Conservation (phyloP, 2,888 invertebrate genomes). For the Cephus runcator region DNA sequence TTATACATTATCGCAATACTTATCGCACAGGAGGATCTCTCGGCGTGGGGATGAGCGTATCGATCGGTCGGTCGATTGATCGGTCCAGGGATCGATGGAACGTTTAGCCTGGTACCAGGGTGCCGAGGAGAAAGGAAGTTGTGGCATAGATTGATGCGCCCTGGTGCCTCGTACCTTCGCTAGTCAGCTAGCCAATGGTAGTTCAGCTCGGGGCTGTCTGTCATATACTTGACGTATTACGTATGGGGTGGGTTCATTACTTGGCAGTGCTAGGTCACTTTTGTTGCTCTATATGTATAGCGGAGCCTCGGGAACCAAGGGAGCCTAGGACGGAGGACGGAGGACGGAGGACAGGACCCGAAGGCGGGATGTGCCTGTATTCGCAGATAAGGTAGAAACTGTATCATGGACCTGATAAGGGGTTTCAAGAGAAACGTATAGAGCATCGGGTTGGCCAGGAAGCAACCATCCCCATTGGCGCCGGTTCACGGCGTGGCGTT, state of each 20-base stretch:
- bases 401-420: slow-evolving; percentile 9
- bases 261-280: slow-evolving; percentile 31
- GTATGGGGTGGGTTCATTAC: slow-evolving; percentile 38
- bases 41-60: no score
- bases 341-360: no score
- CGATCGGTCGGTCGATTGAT: no score
- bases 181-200: slow-evolving; percentile 4
- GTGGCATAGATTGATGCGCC: slow-evolving; percentile 46
- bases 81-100: no score
- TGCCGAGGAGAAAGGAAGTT: slow-evolving; percentile 15
- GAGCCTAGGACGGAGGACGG: no score
- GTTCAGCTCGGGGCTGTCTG: slow-evolving; percentile 35
- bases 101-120: background rate
- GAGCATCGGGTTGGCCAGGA: no score
- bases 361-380: slow-evolving; percentile 26
- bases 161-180: slow-evolving; percentile 5
- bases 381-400: slow-evolving; percentile 44
- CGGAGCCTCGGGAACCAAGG: background rate
- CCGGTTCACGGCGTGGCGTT: background rate
- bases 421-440: background rate
- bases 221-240: slow-evolving; percentile 48
- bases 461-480: no score
- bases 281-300: slow-evolving; percentile 38
- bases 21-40: no score
- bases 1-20: no score